These are phyloP conservation scores for Physella acuta DNA, from an alignment of 1,140 invertebrate genomes.

Conservation along the genomic window DNA sequence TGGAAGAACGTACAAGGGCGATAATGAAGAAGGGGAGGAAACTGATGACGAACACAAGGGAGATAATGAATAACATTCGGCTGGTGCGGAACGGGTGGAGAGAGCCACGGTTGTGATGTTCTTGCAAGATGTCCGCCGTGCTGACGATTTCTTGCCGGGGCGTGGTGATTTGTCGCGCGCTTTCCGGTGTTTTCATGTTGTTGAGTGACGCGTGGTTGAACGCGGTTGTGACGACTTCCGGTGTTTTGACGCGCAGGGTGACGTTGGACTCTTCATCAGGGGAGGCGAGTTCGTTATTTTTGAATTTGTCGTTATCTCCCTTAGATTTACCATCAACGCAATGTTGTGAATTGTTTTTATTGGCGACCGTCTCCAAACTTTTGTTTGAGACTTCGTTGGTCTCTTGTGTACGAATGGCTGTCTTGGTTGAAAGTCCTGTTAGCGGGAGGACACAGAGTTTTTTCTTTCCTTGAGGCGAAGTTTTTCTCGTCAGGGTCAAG, in stretches of 20 bases:
- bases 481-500: slow-evolving; percentile 16
- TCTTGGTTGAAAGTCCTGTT: slow-evolving; percentile 11
- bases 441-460: background rate
- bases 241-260: background rate
- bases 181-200: background rate
- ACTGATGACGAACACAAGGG: slow-evolving; percentile 33
- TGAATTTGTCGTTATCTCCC: background rate
- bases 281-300: background rate
- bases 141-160: slow-evolving; percentile 5
- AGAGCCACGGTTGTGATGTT: slow-evolving; percentile 3
- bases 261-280: background rate
- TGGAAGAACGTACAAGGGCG: slow-evolving; percentile 15
- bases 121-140: slow-evolving; percentile 12
- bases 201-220: background rate
- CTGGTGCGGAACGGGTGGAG: slow-evolving; percentile 25
- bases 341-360: background rate
- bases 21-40: slow-evolving; percentile 35
- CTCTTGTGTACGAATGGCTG: background rate
- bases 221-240: background rate
- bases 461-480: slow-evolving; percentile 8
- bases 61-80: slow-evolving; percentile 32
- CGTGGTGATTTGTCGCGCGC: background rate
- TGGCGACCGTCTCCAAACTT: no score
- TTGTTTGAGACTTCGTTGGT: background rate
- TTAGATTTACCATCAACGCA: background rate